Percentiles rank a stretch among this genome's conserved stretches.
These are phyloP conservation scores for Pimpla rufipes DNA, from an alignment of 2,888 invertebrate species.

Conservation along the genomic window DNA sequence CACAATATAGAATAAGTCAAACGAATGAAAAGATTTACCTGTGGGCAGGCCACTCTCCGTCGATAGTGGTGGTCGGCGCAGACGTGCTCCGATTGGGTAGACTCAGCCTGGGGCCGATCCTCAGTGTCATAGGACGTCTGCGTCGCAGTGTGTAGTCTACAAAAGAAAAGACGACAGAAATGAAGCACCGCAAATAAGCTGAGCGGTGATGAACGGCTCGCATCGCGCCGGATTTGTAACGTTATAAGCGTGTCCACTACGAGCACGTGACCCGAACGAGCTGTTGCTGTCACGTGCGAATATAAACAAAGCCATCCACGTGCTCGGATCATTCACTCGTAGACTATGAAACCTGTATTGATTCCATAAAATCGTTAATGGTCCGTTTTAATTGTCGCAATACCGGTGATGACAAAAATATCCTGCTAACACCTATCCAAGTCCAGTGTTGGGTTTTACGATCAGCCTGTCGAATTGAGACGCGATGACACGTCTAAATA, in stretches of 20 bases:
- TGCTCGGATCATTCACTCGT: neutral
- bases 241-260: neutral
- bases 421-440: too few relatives aligned
- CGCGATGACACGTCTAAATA: too few relatives aligned
- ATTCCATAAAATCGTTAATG: neutral
- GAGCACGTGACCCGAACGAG: slow-evolving; percentile 3
- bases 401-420: too few relatives aligned
- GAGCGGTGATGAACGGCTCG: neutral
- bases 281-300: neutral
- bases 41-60: slow-evolving; percentile 85
- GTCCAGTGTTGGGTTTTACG: too few relatives aligned
- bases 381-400: neutral
- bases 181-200: slow-evolving; percentile 6
- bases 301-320: neutral
- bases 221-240: neutral
- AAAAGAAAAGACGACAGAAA: slow-evolving; percentile 17
- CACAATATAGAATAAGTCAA: slow-evolving; percentile 11
- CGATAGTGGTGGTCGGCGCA: slow-evolving; percentile 84
- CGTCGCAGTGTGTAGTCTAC: slow-evolving; percentile 86
- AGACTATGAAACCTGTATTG: neutral
- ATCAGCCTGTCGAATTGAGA: too few relatives aligned
- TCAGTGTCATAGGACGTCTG: slow-evolving; percentile 86
- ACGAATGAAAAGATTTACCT: slow-evolving; percentile 80
- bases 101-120: slow-evolving; percentile 86
- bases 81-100: slow-evolving; percentile 86